Percentiles rank a stretch among this genome's conserved stretches.
Evolutionary conservation across 2,797 vertebrate genomes (phyloP).

Genomic region (Cynodonichthys magdalenae): DNA sequence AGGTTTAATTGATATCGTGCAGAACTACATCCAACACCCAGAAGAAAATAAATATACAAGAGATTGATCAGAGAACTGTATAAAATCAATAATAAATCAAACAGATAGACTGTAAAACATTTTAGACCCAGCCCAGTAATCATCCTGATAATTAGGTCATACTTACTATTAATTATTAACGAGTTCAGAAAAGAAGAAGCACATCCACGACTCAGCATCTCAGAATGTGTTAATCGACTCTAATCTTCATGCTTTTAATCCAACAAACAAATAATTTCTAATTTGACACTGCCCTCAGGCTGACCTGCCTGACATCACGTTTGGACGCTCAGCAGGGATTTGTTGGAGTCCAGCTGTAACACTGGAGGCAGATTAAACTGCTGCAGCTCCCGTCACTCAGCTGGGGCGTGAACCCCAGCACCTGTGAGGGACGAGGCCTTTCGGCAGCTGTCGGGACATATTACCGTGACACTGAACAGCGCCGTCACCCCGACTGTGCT

Average conservation of each 20-base stretch:
- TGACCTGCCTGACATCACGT: conserved; percentile 27
- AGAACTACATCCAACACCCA: no score
- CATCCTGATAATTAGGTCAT: no score
- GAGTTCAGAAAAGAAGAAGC: neutral
- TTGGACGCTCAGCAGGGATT: conserved; percentile 5
- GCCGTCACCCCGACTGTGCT: conserved; percentile 14
- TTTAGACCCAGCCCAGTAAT: no score
- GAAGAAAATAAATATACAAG: no score
- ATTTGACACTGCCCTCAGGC: conserved; percentile 26
- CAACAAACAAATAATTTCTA: conserved; percentile 13
- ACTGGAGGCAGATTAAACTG: neutral
- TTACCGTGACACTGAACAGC: conserved; percentile 54
- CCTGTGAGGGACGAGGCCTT: conserved; percentile 25
- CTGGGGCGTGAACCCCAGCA: conserved; percentile 36
- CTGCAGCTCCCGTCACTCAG: conserved; percentile 31
- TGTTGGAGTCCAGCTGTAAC: conserved; percentile 16
- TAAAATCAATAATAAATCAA: no score
- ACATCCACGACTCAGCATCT: neutral
- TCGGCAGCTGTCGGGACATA: conserved; percentile 50
- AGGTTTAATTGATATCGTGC: no score
- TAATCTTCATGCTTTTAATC: conserved; percentile 2
- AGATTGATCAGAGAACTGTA: no score
- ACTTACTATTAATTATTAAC: no score
- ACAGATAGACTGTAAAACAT: no score
- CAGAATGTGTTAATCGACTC: neutral